phyloP scores from a whole-genome alignment of 2,113 vertebrate genomes.

The Phylloscopus trochiloides region DNA sequence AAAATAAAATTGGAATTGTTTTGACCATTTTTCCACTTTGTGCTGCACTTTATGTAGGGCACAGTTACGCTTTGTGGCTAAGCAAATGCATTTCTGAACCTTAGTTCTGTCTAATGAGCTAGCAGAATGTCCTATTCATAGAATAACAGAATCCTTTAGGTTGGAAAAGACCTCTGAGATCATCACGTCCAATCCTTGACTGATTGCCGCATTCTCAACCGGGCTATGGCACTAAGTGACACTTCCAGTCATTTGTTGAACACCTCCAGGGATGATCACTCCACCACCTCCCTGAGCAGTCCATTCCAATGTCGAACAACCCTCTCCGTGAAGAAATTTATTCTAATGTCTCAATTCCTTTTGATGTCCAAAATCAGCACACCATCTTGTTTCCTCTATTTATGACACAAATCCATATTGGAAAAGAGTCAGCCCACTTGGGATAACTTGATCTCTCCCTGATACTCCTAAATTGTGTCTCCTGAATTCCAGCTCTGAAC shows the following conservation, averaged over 20 bases:
- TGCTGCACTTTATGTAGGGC: not conserved
- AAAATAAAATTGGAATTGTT: not conserved
- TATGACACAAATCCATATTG: not conserved
- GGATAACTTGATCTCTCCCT: not conserved
- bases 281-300: not conserved
- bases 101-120: not conserved
- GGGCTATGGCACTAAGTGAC: not conserved
- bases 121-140: not conserved
- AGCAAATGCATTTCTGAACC: not conserved
- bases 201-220: not conserved
- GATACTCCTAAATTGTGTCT: not conserved
- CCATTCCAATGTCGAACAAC: not conserved
- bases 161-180: not conserved
- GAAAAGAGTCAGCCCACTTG: not conserved
- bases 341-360: not conserved
- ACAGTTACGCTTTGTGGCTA: not conserved
- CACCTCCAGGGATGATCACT: not conserved
- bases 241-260: not conserved
- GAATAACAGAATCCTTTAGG: not conserved
- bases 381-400: not conserved
- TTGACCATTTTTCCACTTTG: not conserved
- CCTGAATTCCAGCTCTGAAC: not conserved
- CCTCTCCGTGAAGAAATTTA: not conserved
- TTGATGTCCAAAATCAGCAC: not conserved
- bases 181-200: not conserved